A percentile compares a stretch with the other conserved stretches of the same genome.
Conservation (phyloP, 1,140 invertebrate genomes). For the Contarinia nasturtii region DNA sequence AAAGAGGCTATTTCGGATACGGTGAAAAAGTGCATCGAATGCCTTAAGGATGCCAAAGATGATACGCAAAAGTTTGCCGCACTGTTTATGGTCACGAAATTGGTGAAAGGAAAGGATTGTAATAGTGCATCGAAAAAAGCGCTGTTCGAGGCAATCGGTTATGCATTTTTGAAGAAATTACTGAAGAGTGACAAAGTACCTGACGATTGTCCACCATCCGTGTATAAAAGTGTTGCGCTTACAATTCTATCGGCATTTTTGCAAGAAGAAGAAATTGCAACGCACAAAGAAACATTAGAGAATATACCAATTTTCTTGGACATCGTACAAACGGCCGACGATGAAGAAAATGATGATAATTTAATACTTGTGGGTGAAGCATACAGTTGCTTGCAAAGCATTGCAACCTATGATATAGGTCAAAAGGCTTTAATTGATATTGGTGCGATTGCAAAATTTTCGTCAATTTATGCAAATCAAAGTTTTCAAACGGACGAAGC, state of each 20-base stretch:
- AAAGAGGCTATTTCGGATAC: conserved; percentile 44
- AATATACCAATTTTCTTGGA: conserved; percentile 64
- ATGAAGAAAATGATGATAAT: conserved; percentile 64
- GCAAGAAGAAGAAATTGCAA: conserved; percentile 52
- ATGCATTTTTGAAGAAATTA: conserved; percentile 61
- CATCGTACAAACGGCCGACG: conserved; percentile 59
- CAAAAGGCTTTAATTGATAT: conserved; percentile 54
- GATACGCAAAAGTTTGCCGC: conserved; percentile 85
- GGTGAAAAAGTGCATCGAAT: conserved; percentile 60
- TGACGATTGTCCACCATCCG: conserved; percentile 62
- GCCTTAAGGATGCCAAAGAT: conserved; percentile 53
- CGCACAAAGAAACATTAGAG: conserved; percentile 59
- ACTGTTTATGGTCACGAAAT: conserved; percentile 74
- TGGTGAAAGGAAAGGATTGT: conserved; percentile 63
- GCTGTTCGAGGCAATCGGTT: conserved; percentile 76
- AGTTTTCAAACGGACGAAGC: conserved; percentile 76
- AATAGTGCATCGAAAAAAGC: conserved; percentile 45
- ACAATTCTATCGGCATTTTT: conserved; percentile 71
- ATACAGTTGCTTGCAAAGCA: conserved; percentile 62
- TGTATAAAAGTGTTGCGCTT: conserved; percentile 77
- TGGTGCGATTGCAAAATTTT: conserved; percentile 59
- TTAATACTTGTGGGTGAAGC: conserved; percentile 75
- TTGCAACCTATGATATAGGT: conserved; percentile 50
- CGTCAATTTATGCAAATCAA: conserved; percentile 64
- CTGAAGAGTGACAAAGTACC: conserved; percentile 52